Evolutionary conservation across 2,888 invertebrate genomes (phyloP).

Genomic region (Panopea generosa): DNA sequence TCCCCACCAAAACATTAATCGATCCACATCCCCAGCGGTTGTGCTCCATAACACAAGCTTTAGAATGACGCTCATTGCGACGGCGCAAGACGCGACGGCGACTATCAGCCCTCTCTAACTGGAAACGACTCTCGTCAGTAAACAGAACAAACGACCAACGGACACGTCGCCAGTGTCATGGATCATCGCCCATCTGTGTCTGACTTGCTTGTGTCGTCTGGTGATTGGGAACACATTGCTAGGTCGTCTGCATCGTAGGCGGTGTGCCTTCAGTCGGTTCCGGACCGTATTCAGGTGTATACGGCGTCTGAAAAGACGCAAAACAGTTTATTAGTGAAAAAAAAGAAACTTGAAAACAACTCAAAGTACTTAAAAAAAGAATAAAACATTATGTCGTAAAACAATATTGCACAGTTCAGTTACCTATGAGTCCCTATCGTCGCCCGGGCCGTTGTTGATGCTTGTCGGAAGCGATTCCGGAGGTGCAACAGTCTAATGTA

Average conservation of each 20-base stretch:
- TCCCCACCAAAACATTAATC: constrained; percentile 22
- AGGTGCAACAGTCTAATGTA: neutral
- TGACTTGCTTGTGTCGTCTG: neutral
- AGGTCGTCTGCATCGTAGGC: neutral
- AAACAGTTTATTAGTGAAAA: neutral
- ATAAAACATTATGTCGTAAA: neutral
- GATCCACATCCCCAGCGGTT: constrained; percentile 24
- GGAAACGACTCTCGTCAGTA: neutral
- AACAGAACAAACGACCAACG: neutral
- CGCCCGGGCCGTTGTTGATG: neutral
- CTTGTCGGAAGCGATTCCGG: neutral
- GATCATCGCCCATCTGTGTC: neutral
- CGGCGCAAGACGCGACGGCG: neutral
- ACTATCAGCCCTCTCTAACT: neutral
- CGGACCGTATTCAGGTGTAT: neutral
- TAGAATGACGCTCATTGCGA: neutral
- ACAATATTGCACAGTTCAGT: neutral
- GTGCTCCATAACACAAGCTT: constrained; percentile 7
- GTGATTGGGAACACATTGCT: neutral
- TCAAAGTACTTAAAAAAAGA: neutral
- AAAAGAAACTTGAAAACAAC: neutral
- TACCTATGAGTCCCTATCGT: neutral
- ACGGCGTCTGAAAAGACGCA: neutral
- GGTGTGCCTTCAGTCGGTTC: neutral
- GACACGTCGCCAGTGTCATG: neutral